Evolutionary conservation across 2,797 vertebrate genomes (phyloP).

Genomic region (Capromys pilorides): DNA sequence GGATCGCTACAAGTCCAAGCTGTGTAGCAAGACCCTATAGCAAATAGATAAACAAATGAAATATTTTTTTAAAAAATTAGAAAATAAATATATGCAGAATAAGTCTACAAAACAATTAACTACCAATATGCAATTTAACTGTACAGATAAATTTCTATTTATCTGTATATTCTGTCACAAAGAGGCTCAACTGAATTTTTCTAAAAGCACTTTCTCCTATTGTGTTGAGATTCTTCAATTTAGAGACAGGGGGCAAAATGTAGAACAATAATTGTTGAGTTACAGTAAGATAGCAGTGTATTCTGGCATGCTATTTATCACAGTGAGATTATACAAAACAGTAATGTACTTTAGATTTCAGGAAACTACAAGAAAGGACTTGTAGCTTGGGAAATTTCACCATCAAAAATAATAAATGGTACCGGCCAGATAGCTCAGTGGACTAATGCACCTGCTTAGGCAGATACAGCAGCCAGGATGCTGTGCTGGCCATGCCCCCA

Average conservation of each 20-base stretch:
- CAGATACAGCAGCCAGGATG: no score
- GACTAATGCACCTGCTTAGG: no score
- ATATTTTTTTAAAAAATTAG: no score
- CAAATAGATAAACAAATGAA: no score
- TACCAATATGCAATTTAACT: background rate
- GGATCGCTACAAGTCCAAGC: no score
- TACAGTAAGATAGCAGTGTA: background rate
- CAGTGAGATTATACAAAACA: background rate
- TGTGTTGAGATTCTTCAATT: constrained; percentile 26
- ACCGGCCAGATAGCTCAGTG: no score
- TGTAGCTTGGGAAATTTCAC: background rate
- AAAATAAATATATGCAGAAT: background rate
- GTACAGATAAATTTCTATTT: background rate
- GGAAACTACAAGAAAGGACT: background rate
- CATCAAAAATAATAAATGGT: background rate
- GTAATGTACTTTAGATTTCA: background rate
- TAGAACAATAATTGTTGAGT: background rate
- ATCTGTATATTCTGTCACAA: background rate
- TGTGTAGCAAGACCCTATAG: no score
- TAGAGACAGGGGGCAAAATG: background rate
- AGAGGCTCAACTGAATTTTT: background rate
- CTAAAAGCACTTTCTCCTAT: background rate
- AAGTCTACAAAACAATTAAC: background rate
- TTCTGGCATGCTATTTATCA: background rate
- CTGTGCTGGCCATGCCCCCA: no score